Evolutionary conservation across 2,797 vertebrate genomes (phyloP).

Genomic region (Artibeus lituratus): DNA sequence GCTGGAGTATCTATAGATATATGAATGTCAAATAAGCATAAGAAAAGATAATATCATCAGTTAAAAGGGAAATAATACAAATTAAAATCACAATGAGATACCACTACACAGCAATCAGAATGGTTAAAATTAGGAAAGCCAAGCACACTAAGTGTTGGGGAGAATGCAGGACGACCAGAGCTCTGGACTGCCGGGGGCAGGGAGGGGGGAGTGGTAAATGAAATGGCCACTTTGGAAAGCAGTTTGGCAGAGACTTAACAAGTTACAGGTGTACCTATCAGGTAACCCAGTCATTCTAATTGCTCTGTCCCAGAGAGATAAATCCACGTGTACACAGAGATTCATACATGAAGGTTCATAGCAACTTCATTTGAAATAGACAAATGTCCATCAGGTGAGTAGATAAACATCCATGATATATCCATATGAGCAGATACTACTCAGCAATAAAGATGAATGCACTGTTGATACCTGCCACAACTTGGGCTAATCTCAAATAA

Average conservation of each 20-base stretch:
- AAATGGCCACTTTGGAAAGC: neutral
- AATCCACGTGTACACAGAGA: neutral
- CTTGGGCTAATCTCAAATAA: neutral
- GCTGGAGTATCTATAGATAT: neutral
- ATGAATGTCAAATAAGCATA: neutral
- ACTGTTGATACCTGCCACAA: neutral
- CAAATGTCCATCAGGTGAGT: neutral
- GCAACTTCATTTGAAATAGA: neutral
- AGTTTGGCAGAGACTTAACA: neutral
- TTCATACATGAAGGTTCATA: neutral
- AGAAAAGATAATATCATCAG: neutral
- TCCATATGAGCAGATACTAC: neutral
- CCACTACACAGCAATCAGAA: neutral
- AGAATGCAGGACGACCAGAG: neutral
- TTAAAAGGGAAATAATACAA: neutral
- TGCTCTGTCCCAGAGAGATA: neutral
- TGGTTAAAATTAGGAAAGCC: neutral
- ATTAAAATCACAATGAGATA: neutral
- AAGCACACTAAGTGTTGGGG: neutral
- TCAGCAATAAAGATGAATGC: neutral
- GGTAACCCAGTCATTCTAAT: neutral
- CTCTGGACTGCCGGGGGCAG: neutral
- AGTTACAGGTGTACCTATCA: neutral
- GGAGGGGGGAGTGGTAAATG: neutral
- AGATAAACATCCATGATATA: neutral